Conservation (phyloP, 53 echinoderm and acorn worm genomes). For the Henricia sp. region DNA sequence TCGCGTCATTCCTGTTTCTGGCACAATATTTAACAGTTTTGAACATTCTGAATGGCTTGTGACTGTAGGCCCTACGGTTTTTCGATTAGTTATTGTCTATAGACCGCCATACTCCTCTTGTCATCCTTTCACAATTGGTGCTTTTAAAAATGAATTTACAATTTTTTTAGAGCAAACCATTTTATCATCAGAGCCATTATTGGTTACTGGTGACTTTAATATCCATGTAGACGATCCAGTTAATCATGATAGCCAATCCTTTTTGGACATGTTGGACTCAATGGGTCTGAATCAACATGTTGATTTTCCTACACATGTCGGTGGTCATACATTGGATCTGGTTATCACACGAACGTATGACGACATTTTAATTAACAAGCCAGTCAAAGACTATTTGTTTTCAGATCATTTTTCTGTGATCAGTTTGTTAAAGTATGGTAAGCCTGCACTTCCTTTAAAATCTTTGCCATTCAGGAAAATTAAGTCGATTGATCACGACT, state of each 20-base stretch:
- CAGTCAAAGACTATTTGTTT: background rate
- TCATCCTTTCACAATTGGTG: background rate
- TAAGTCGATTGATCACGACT: too few relatives aligned
- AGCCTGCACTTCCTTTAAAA: too few relatives aligned
- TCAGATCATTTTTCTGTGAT: constrained; percentile 8
- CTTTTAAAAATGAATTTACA: constrained; percentile 37
- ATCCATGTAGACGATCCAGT: constrained; percentile 30
- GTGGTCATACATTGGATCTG: constrained; percentile 62
- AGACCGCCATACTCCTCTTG: background rate
- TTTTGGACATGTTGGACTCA: constrained; percentile 49
- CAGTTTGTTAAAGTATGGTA: too few relatives aligned
- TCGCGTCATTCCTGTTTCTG: background rate
- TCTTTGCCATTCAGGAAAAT: too few relatives aligned
- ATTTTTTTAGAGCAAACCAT: background rate
- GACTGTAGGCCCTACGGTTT: background rate
- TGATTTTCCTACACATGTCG: constrained; percentile 44
- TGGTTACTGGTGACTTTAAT: constrained; percentile 62
- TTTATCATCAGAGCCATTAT: background rate
- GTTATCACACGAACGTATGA: background rate
- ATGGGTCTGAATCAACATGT: constrained; percentile 62
- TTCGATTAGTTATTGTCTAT: background rate
- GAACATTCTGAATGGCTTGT: background rate
- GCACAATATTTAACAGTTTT: background rate
- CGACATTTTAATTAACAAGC: background rate
- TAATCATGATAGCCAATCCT: background rate